Evolutionary conservation across 2,888 invertebrate genomes (phyloP), one percentile per base, ranked within the genome.

Genomic region (Schrankia costaestrigalis): DNA sequence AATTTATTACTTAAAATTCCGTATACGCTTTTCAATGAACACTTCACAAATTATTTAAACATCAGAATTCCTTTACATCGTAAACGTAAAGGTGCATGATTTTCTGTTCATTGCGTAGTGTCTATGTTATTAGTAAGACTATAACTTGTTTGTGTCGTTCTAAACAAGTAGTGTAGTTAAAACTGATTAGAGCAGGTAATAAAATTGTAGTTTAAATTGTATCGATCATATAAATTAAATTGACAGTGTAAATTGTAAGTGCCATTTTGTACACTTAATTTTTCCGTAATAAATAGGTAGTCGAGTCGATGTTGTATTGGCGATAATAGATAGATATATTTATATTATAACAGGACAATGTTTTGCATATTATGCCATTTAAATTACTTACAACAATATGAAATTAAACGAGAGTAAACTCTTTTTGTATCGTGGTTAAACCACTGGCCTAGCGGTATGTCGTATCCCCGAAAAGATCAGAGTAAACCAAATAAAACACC

Each of bases 111-210:
- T 63, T 54, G 58, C 54, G 62, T 58, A 49, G 38, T 45, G 44
- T 44, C 46, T 44, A 52, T 47, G 31, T 41, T 54, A 56, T 61
- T 55, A 47, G 46, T 52, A 50, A 44, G 44, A 75, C 79, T 85
- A 85, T 72, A 67, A 58, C 67, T 71, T 80, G 71, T 85, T 86
- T 85, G 74, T 58, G 31, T 38, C 34, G 78, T 80, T 82, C 38
- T 39, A 84, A 85, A 86, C 71, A 71, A 71, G 71, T 72, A 35
- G 49, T 53, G 78, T 81, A 83, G 82, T 78, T 64, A 35, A 56
- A 60, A 45, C 62, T 69, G 57, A 43, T 19, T 42, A 35, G 48
- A 45, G 50, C 43, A 46, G 41, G 35, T 15, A 23, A 42, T 41
- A 45, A 26, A 56, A 2, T 46, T 41, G 35, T 49, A 57, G 36